A percentile compares a stretch with the other conserved stretches of the same genome.
Conservation (phyloP, 2,888 invertebrate genomes). For the Leucophora obtusa region DNA sequence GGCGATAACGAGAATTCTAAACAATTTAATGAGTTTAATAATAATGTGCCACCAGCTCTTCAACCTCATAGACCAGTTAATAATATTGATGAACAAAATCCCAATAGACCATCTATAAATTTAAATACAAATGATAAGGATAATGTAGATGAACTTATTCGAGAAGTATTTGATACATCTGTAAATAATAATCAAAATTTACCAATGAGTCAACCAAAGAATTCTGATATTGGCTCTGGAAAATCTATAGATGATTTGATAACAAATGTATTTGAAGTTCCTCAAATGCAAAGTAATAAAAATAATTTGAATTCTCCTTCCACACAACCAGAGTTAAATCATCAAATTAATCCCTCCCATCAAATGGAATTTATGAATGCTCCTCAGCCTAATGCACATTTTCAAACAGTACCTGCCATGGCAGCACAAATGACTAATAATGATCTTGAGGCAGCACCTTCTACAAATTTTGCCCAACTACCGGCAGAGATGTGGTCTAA, state of each 20-base stretch:
- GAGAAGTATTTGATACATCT: slow-evolving; percentile 29
- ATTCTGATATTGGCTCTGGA: neutral
- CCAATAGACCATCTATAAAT: neutral
- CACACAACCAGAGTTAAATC: neutral
- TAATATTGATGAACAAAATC: slow-evolving; percentile 26
- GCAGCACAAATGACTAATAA: slow-evolving; percentile 1
- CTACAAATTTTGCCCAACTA: slow-evolving; percentile 40
- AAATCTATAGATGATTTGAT: slow-evolving; percentile 9
- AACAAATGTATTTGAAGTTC: slow-evolving; percentile 15
- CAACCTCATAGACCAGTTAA: slow-evolving; percentile 18
- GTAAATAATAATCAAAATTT: neutral
- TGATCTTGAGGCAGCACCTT: slow-evolving; percentile 24
- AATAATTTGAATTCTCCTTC: neutral
- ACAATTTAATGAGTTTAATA: slow-evolving; percentile 9
- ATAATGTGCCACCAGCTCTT: neutral
- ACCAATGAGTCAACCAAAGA: neutral
- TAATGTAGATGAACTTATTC: slow-evolving; percentile 29
- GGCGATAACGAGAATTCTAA: slow-evolving; percentile 11
- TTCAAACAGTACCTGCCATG: slow-evolving; percentile 4
- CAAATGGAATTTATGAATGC: slow-evolving; percentile 35
- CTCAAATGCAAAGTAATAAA: neutral
- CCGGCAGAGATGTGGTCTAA: slow-evolving; percentile 28
- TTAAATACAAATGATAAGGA: neutral
- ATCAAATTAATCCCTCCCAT: neutral
- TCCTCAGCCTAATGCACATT: neutral